A percentile compares a stretch with the other conserved stretches of the same genome.
These are phyloP conservation scores for Kuschelorhynchus macadamiae DNA, from an alignment of 2,888 invertebrate species.

Conservation along the genomic window DNA sequence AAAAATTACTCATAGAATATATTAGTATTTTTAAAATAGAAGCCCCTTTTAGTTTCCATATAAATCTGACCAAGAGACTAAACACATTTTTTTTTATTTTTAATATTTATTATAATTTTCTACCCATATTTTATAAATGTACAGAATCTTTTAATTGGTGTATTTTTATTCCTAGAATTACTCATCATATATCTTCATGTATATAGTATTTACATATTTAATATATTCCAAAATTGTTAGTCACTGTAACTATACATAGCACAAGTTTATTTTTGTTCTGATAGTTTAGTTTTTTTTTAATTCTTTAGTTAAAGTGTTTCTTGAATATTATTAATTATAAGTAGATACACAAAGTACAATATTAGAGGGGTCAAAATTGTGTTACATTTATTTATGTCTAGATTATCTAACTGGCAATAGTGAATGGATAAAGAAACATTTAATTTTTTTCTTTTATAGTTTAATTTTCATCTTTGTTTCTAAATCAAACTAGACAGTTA, in stretches of 20 bases:
- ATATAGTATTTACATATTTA: slow-evolving; percentile 40
- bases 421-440: no score
- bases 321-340: slow-evolving; percentile 36
- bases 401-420: no score
- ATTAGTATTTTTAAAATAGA: no score
- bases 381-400: no score
- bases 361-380: slow-evolving; percentile 18
- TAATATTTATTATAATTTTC: no score
- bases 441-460: no score
- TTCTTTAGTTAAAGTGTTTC: slow-evolving; percentile 30
- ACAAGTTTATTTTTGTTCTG: slow-evolving; percentile 19
- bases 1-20: no score
- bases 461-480: no score
- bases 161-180: slow-evolving; percentile 24
- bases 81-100: no score
- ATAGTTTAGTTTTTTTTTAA: slow-evolving; percentile 18
- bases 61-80: no score
- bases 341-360: slow-evolving; percentile 31
- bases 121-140: slow-evolving; percentile 29
- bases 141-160: slow-evolving; percentile 23
- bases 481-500: no score
- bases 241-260: slow-evolving; percentile 34
- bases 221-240: slow-evolving; percentile 38
- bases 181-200: slow-evolving; percentile 28
- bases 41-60: no score